Conservation (phyloP, 2,113 vertebrate genomes). For the Scatophagus argus region DNA sequence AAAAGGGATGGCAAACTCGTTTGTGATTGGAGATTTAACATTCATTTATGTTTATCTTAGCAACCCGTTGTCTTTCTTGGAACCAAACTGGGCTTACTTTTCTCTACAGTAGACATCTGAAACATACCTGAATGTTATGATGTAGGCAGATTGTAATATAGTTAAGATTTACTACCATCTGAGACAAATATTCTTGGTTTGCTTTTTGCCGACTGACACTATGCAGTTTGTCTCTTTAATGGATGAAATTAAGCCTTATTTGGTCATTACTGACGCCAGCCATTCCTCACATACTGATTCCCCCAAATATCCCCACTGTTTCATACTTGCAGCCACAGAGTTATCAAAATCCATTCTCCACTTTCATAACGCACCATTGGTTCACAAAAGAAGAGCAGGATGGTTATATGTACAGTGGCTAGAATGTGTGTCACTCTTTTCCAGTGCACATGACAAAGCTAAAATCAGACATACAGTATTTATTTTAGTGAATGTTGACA, state of each 20-base stretch:
- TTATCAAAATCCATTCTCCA: not conserved
- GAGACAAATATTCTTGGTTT: not conserved
- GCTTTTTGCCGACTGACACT: too few species aligned
- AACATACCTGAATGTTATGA: not conserved
- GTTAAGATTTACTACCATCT: not conserved
- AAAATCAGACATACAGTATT: slow-evolving; percentile 15
- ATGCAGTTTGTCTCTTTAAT: not conserved
- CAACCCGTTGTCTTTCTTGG: not conserved
- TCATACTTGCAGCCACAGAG: not conserved
- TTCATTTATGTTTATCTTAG: slow-evolving; percentile 7
- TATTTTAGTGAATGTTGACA: slow-evolving; percentile 34
- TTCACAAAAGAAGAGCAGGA: not conserved
- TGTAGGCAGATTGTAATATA: not conserved
- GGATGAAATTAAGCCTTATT: not conserved
- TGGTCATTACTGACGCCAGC: not conserved
- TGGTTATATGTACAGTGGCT: not conserved
- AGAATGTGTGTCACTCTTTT: not conserved
- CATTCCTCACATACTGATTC: not conserved
- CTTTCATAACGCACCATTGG: not conserved
- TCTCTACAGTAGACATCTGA: not conserved
- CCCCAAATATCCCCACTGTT: not conserved
- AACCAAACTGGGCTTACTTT: not conserved
- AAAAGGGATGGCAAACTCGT: too few species aligned
- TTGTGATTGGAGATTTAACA: too few species aligned
- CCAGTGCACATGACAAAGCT: not conserved